phyloP scores from a whole-genome alignment of 2,888 invertebrate genomes.

The Coremacera marginata region DNA sequence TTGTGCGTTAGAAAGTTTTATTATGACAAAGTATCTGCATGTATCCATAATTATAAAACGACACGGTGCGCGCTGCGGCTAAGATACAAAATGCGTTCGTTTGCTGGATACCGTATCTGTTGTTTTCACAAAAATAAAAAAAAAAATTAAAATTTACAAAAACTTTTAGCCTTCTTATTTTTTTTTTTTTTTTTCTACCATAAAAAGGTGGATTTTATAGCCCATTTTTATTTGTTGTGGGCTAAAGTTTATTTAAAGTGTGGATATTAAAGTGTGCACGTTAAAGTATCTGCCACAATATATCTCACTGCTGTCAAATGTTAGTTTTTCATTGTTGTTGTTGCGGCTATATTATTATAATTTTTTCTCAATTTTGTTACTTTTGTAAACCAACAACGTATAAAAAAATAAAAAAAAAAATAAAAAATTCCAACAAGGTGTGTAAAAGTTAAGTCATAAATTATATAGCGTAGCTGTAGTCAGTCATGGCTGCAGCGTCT shows the following conservation, averaged over 20 bases:
- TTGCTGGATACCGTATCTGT: not conserved
- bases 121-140: too few species aligned
- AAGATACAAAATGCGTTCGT: not conserved
- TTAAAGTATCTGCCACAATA: slow-evolving; percentile 31
- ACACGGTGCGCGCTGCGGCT: not conserved
- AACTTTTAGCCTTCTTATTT: not conserved
- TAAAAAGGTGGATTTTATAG: not conserved
- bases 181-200: not conserved
- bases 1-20: slow-evolving; percentile 25
- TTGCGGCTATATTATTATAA: not conserved
- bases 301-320: slow-evolving; percentile 41
- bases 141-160: not conserved
- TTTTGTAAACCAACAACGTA: not conserved
- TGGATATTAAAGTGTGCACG: not conserved
- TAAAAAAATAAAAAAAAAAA: not conserved
- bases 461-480: slow-evolving; percentile 15
- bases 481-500: too few species aligned
- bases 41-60: slow-evolving; percentile 23
- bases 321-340: not conserved
- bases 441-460: slow-evolving; percentile 39
- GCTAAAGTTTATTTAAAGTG: not conserved
- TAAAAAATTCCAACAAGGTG: slow-evolving; percentile 27
- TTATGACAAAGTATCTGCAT: slow-evolving; percentile 25
- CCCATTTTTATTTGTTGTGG: not conserved
- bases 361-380: not conserved